Evolutionary conservation across 2,888 invertebrate genomes (phyloP).

Genomic region (Cephus sareptanus): DNA sequence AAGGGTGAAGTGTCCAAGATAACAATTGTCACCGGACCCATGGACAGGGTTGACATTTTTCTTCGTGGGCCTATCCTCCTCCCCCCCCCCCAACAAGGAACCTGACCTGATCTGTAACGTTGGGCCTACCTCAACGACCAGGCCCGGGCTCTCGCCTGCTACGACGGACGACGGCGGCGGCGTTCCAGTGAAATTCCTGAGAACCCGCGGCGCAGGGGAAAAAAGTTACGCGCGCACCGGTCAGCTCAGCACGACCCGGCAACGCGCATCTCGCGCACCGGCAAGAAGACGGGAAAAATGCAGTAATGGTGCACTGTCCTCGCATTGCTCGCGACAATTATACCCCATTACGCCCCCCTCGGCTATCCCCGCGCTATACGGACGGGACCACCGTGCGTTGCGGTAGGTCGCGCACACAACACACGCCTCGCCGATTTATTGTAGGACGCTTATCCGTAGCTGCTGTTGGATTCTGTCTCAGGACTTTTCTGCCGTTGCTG

Average conservation of each 20-base stretch:
- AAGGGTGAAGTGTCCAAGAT: neutral
- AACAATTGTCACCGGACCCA: neutral
- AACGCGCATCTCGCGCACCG: constrained; percentile 35
- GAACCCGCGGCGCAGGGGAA: constrained; percentile 46
- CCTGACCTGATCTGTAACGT: neutral
- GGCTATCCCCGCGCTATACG: constrained; percentile 23
- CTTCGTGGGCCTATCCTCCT: neutral
- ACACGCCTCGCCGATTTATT: constrained; percentile 50
- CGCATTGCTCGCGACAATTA: constrained; percentile 66
- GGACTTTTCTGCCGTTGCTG: neutral
- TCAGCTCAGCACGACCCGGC: constrained; percentile 40
- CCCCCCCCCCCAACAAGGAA: neutral
- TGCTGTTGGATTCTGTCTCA: neutral
- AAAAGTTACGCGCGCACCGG: constrained; percentile 42
- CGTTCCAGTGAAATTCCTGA: constrained; percentile 62
- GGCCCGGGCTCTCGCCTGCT: constrained; percentile 20
- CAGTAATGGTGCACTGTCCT: constrained; percentile 65
- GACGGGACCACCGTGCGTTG: constrained; percentile 49
- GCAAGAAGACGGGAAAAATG: constrained; percentile 62
- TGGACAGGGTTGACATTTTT: neutral
- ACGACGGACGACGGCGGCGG: constrained; percentile 31
- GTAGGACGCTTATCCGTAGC: constrained; percentile 25
- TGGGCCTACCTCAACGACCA: constrained; percentile 54
- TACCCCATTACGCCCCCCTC: constrained; percentile 62
- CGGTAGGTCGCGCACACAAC: constrained; percentile 57